Conservation (phyloP, 2,888 invertebrate genomes). For the Caradrina kadenii region DNA sequence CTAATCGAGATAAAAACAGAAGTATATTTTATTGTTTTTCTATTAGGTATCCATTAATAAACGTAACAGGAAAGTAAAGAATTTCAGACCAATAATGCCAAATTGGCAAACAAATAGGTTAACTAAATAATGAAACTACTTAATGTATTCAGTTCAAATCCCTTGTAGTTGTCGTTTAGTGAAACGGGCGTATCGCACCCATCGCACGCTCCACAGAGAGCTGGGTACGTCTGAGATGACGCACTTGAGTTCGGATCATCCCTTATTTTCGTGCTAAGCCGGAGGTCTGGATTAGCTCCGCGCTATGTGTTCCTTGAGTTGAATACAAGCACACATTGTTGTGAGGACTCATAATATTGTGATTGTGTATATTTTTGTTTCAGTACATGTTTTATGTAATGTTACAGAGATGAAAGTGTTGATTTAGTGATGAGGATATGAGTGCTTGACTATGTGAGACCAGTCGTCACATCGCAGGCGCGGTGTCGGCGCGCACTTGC, state of each 20-base stretch:
- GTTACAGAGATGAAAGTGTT: background rate
- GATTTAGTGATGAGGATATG: background rate
- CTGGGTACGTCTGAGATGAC: constrained; percentile 18
- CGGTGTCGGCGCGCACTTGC: constrained; percentile 67
- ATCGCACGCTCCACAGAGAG: constrained; percentile 14
- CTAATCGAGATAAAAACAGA: no score
- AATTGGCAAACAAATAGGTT: no score
- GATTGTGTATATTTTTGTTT: background rate
- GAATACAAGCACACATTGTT: background rate
- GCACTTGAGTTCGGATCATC: constrained; percentile 40
- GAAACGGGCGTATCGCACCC: background rate
- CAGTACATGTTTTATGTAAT: background rate
- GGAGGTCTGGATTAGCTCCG: constrained; percentile 20
- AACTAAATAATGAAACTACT: no score
- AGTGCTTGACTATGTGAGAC: no score
- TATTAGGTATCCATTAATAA: no score
- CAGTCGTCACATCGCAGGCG: background rate
- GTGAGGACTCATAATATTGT: background rate
- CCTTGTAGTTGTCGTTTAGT: background rate
- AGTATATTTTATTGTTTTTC: no score
- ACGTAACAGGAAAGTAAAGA: no score
- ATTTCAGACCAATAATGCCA: no score
- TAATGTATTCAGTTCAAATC: background rate
- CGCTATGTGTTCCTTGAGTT: constrained; percentile 10
- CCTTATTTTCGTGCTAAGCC: constrained; percentile 30